Conservation (phyloP, 2,888 invertebrate species). For the Chouioia cunea region DNA sequence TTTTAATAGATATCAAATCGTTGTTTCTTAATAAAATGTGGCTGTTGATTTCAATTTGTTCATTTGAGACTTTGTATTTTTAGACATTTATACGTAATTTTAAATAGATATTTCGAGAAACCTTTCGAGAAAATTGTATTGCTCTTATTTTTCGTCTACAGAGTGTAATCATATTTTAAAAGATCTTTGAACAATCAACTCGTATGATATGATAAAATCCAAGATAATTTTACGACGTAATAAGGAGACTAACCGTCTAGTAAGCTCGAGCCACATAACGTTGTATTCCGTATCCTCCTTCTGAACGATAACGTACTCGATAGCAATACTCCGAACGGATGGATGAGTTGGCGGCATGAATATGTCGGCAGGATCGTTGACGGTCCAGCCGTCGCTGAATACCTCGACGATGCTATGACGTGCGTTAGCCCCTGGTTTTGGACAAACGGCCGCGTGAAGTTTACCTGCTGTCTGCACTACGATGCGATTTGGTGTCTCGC, state of each 20-base stretch:
- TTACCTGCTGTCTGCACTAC: constrained; percentile 81
- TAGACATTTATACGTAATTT: too few relatives aligned
- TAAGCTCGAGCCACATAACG: constrained; percentile 87
- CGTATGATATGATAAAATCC: background rate
- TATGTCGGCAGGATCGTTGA: constrained; percentile 65
- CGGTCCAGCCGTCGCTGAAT: constrained; percentile 86
- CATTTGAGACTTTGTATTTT: too few relatives aligned
- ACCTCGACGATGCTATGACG: constrained; percentile 81
- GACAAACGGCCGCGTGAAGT: constrained; percentile 75
- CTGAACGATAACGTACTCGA: constrained; percentile 85
- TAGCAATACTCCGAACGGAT: constrained; percentile 78
- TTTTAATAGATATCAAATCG: too few relatives aligned
- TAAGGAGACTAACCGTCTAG: constrained; percentile 70
- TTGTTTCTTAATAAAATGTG: too few relatives aligned
- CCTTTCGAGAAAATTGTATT: too few relatives aligned
- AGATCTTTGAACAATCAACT: too few relatives aligned
- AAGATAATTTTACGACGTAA: background rate
- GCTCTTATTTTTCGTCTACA: too few relatives aligned
- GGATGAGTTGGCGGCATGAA: constrained; percentile 72
- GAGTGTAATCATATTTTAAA: too few relatives aligned
- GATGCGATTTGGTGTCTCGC: constrained; percentile 83
- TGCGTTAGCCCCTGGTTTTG: constrained; percentile 69
- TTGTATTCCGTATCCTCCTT: constrained; percentile 76
- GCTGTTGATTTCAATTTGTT: too few relatives aligned
- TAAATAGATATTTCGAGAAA: too few relatives aligned